Base-by-base conservation (phyloP, 1,140 invertebrate genomes). In the Cydia fagiglandana region DNA sequence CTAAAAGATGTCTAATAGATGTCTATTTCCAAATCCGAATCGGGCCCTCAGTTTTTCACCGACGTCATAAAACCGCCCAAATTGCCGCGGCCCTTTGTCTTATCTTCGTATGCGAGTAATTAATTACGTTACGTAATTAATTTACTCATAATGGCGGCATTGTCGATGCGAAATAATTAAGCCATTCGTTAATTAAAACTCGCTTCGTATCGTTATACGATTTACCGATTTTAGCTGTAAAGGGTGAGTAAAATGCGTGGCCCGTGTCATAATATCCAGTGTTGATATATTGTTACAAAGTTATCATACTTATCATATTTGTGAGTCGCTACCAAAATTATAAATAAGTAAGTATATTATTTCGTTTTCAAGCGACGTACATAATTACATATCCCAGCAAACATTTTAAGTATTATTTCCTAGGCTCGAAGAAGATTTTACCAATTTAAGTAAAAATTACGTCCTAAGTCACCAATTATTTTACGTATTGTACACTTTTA, bases 121-220 rank as follows among this genome's bases (percentile, higher is more conserved):
- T 64, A 75, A 75, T 75, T 75, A 75, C 74, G 56, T 75, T 75
- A 38, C 15, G 47, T 75, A 75, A 75, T 75, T 75, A 75, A 75
- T 75, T 75, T 75, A 75, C 74, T 75, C 56, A 75, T 75, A 75
- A 75, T 64, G 74, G 74, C 47, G 30, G 47, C 17, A 75, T 75
- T 53, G 74, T 34, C 74, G 74, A 75, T 56, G 74, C 74, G 74
- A 64, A 75, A 75, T 75, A 75, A 75, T 75, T 75, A 75, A 75
- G 74, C 74, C 74, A 75, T 75, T 75, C 30, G 53, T 75, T 75
- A 75, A 75, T 75, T 75, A 75, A 75, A 75, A 75, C 12, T 64
- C 34, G 47, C 56, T 64, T 75, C 53, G 17, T 45, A 15, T 24
- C 38, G 66, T 28, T 68, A 68, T 68, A 30, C 64, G 28, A 17